phyloP scores from a whole-genome alignment of 2,888 invertebrate species.

The Panzeria rudis region DNA sequence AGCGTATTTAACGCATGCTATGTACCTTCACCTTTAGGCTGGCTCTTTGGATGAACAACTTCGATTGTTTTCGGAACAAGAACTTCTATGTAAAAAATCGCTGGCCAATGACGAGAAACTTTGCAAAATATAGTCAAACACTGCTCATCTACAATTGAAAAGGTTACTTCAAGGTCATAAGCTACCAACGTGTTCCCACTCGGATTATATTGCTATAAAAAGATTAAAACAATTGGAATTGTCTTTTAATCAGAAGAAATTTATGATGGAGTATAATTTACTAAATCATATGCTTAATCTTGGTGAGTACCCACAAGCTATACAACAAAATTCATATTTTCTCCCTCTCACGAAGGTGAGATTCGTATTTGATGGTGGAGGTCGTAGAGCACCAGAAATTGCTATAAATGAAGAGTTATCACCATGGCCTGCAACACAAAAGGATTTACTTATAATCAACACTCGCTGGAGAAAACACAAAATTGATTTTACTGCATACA shows the following conservation, averaged over 20 bases:
- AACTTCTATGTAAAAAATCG: background rate
- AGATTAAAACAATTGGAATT: constrained; percentile 53
- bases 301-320: constrained; percentile 52
- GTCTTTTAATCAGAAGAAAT: constrained; percentile 20
- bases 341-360: constrained; percentile 39
- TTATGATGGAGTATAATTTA: constrained; percentile 42
- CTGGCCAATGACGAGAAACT: constrained; percentile 30
- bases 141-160: constrained; percentile 49
- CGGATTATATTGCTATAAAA: constrained; percentile 43
- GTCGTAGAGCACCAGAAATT: background rate
- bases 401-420: constrained; percentile 43
- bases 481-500: constrained; percentile 40
- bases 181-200: constrained; percentile 39
- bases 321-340: constrained; percentile 33
- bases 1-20: too few relatives aligned
- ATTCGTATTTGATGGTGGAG: background rate
- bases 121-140: constrained; percentile 30
- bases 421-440: constrained; percentile 43
- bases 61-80: constrained; percentile 9
- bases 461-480: constrained; percentile 31
- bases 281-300: constrained; percentile 44
- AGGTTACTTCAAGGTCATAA: background rate
- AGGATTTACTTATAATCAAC: constrained; percentile 28
- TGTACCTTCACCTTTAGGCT: too few relatives aligned
- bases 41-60: background rate